phyloP scores from a whole-genome alignment of 2,113 vertebrate genomes.

The Vidua chalybeata region DNA sequence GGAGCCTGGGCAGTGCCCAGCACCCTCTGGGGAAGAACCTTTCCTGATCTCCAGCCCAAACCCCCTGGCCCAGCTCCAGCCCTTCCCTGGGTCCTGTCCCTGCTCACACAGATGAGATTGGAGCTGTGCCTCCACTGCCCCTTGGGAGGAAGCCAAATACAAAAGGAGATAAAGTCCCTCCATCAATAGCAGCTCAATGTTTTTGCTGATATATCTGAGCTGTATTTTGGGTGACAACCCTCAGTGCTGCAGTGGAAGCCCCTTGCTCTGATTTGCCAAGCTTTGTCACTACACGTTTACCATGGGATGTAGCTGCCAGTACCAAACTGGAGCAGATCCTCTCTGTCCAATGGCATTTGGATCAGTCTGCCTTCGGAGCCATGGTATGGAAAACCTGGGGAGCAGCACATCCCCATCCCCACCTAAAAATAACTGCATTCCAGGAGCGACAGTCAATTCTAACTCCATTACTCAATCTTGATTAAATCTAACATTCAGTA shows the following conservation, averaged over 20 bases:
- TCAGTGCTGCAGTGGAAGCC: not conserved
- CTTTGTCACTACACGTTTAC: rapidly evolving
- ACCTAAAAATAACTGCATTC: constrained; percentile 9
- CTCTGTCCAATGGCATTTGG: not conserved
- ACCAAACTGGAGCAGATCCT: not conserved
- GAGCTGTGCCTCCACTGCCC: not conserved
- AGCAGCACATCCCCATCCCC: not conserved
- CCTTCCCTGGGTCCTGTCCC: rapidly evolving
- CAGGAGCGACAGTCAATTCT: not conserved
- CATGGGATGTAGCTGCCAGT: not conserved
- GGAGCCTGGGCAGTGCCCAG: not conserved
- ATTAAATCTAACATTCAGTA: not conserved
- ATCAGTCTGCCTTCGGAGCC: not conserved
- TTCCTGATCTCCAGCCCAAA: not conserved
- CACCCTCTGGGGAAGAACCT: not conserved
- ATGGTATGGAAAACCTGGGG: not conserved
- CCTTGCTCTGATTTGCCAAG: not conserved
- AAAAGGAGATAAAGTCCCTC: not conserved
- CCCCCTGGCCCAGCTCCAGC: not conserved
- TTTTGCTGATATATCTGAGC: not conserved
- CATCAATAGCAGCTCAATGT: not conserved
- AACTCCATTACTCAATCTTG: constrained; percentile 27
- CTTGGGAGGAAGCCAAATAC: not conserved
- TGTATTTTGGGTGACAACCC: not conserved
- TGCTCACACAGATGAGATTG: not conserved